These are phyloP conservation scores for Corvus cornix DNA, from an alignment of 2,113 vertebrate genomes.

Conservation along the genomic window DNA sequence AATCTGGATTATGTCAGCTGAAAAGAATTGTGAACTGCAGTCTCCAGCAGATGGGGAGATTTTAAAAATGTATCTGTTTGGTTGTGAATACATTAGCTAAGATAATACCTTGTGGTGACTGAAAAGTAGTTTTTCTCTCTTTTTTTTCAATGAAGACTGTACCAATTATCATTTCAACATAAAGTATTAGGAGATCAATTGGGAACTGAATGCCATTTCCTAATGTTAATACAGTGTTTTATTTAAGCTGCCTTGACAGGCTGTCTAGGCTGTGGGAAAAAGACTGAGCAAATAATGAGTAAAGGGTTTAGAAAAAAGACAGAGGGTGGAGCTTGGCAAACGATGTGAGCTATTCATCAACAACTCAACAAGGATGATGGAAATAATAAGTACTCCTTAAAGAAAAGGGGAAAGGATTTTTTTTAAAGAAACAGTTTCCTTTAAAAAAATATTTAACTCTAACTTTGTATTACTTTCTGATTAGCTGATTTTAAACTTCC, in stretches of 20 bases:
- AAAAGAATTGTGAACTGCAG: conserved; percentile 96
- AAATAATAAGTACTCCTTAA: conserved; percentile 75
- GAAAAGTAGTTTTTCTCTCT: conserved; percentile 80
- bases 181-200: conserved; percentile 95
- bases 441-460: conserved; percentile 66
- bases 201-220: conserved; percentile 94
- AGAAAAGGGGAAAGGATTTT: conserved; percentile 63
- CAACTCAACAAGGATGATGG: conserved; percentile 77
- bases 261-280: conserved; percentile 90
- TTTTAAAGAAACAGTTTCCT: conserved; percentile 72
- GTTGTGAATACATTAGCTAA: conserved; percentile 78
- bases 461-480: conserved; percentile 64
- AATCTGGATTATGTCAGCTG: conserved; percentile 99
- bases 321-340: conserved; percentile 81
- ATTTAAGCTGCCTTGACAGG: conserved; percentile 89
- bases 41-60: conserved; percentile 85
- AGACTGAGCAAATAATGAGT: conserved; percentile 82
- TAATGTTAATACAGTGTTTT: conserved; percentile 92
- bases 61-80: conserved; percentile 85
- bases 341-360: conserved; percentile 78
- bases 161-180: conserved; percentile 99
- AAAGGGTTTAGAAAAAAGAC: conserved; percentile 77
- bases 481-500: conserved; percentile 74
- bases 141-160: conserved; percentile 75
- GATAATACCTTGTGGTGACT: conserved; percentile 84